Evolutionary conservation across 35 echinoderm and acorn worm genomes (phyloP).

Genomic region (Lytechinus variegatus): DNA sequence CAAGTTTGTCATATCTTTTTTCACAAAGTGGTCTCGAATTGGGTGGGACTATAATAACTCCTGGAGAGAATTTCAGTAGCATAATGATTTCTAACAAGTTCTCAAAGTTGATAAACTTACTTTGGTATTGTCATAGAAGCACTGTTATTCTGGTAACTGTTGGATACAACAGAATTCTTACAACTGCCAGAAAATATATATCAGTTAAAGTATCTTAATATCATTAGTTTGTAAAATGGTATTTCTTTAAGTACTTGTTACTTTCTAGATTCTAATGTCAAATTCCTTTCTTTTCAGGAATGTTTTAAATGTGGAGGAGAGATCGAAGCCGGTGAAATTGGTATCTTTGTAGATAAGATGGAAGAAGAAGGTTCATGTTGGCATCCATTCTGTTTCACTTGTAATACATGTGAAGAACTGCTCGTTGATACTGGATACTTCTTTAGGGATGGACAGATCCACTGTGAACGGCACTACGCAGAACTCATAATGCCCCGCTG

Average conservation of each 20-base stretch:
- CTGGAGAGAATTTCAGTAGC: no score
- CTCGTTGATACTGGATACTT: conserved; percentile 92
- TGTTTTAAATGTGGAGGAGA: conserved; percentile 94
- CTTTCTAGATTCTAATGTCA: not conserved
- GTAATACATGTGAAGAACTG: conserved; percentile 84
- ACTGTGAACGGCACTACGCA: conserved; percentile 97
- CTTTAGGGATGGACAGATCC: conserved; percentile 87
- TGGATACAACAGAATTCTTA: no score
- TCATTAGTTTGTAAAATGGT: no score
- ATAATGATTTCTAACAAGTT: no score
- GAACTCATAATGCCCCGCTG: conserved; percentile 93
- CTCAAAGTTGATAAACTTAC: no score
- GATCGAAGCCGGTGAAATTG: conserved; percentile 90
- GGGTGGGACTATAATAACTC: no score
- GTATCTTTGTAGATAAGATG: conserved; percentile 82
- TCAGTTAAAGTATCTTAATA: no score
- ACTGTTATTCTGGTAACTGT: no score
- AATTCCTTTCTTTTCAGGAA: conserved; percentile 58
- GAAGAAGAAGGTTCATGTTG: conserved; percentile 81
- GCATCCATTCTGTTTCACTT: conserved; percentile 97
- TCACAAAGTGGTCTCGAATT: no score
- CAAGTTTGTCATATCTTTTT: no score
- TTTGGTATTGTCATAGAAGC: no score
- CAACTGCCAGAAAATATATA: no score
- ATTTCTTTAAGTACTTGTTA: not conserved